Conservation (phyloP, 2,888 invertebrate genomes). For the Perizoma affinitatum region DNA sequence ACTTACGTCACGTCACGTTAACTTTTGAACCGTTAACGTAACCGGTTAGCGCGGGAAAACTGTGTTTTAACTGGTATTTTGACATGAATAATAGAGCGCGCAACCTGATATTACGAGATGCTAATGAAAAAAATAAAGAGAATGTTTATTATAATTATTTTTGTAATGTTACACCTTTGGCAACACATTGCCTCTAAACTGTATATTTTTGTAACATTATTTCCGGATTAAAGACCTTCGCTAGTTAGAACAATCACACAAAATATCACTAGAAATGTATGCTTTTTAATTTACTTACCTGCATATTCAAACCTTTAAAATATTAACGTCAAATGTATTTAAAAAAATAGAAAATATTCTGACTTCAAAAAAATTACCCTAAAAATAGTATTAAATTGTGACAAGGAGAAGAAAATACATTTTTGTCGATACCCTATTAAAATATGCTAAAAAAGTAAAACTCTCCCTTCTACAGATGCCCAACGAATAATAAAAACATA, state of each 20-base stretch:
- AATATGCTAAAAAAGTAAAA: not conserved
- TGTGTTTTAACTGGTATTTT: conserved; percentile 8
- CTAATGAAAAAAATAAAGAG: conserved; percentile 4
- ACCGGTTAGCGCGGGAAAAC: conserved; percentile 30
- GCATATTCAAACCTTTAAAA: too few relatives aligned
- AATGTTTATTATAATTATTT: not conserved
- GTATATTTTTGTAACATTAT: too few relatives aligned
- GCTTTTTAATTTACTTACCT: too few relatives aligned
- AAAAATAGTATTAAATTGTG: too few relatives aligned
- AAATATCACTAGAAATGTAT: too few relatives aligned
- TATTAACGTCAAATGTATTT: too few relatives aligned
- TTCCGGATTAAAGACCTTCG: too few relatives aligned
- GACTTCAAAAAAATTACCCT: too few relatives aligned
- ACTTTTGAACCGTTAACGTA: conserved; percentile 38
- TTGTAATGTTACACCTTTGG: not conserved
- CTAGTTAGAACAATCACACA: too few relatives aligned
- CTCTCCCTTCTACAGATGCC: not conserved
- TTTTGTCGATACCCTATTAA: too few relatives aligned
- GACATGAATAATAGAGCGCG: conserved; percentile 10
- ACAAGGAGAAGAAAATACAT: too few relatives aligned
- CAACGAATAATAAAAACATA: conserved; percentile 3
- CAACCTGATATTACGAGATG: conserved; percentile 13
- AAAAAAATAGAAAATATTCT: too few relatives aligned
- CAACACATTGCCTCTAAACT: not conserved
- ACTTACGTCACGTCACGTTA: conserved; percentile 35